Conservation (phyloP, 2,797 vertebrate genomes). For the Falco biarmicus region DNA sequence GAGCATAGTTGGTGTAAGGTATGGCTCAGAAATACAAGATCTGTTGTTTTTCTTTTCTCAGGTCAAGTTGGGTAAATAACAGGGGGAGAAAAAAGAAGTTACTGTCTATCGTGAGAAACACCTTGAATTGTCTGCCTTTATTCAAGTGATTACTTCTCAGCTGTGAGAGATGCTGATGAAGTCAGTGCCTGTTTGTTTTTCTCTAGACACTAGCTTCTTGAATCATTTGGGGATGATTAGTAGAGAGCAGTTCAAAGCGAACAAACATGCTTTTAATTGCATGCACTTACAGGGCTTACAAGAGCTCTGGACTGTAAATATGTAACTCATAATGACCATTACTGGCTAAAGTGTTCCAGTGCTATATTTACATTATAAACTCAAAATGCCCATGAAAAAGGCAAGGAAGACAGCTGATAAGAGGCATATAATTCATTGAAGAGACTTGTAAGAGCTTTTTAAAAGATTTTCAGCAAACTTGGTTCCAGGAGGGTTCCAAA, state of each 20-base stretch:
- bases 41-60: neutral
- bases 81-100: neutral
- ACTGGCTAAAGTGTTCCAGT: neutral
- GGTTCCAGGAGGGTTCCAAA: neutral
- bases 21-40: neutral
- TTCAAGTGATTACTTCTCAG: neutral
- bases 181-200: neutral
- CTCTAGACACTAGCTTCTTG: neutral
- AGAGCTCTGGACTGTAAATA: neutral
- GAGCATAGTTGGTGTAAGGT: neutral
- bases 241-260: neutral
- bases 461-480: neutral
- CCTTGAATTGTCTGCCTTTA: neutral
- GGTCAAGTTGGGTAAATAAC: constrained; percentile 9
- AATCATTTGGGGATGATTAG: neutral
- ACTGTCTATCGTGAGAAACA: neutral
- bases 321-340: neutral
- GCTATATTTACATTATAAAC: neutral
- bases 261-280: neutral
- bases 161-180: neutral
- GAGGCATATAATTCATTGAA: neutral
- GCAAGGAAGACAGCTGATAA: neutral
- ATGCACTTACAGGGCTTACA: neutral
- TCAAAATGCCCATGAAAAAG: neutral
- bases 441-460: neutral